phyloP scores from a whole-genome alignment of 2,797 vertebrate species.

The Crenuchus spilurus region DNA sequence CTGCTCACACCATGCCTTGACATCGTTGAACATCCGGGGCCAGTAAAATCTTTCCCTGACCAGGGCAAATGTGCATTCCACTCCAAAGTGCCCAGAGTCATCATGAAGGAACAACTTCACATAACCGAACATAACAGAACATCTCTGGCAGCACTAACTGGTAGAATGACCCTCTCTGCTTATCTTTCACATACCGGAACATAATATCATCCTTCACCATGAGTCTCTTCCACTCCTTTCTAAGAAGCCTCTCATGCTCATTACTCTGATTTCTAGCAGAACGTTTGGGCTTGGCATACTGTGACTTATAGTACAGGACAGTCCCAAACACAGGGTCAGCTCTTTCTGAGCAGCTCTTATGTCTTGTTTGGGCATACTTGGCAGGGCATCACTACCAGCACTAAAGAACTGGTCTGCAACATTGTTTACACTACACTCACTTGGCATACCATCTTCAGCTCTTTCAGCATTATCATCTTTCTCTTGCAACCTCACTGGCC shows the following conservation, averaged over 20 bases:
- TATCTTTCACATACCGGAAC: background rate
- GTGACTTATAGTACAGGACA: too few relatives aligned
- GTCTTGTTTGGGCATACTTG: background rate
- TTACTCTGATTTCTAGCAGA: background rate
- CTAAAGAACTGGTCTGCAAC: too few relatives aligned
- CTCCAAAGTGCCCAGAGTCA: background rate
- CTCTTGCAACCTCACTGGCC: background rate
- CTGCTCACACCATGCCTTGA: background rate
- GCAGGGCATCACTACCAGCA: background rate
- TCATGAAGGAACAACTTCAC: too few relatives aligned
- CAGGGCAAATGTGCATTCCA: background rate
- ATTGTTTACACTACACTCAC: too few relatives aligned
- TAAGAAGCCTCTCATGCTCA: background rate
- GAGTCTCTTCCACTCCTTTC: background rate
- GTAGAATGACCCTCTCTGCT: background rate
- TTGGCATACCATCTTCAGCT: background rate
- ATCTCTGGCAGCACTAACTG: constrained; percentile 3
- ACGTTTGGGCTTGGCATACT: too few relatives aligned
- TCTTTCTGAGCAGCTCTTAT: background rate
- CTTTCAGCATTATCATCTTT: background rate
- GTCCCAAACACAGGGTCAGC: background rate
- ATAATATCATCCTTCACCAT: constrained; percentile 7
- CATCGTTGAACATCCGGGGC: background rate
- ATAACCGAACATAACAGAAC: too few relatives aligned
- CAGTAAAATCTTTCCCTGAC: background rate